Base-by-base conservation (phyloP, 1,140 invertebrate species). In the Ceratosolen solmsi region DNA sequence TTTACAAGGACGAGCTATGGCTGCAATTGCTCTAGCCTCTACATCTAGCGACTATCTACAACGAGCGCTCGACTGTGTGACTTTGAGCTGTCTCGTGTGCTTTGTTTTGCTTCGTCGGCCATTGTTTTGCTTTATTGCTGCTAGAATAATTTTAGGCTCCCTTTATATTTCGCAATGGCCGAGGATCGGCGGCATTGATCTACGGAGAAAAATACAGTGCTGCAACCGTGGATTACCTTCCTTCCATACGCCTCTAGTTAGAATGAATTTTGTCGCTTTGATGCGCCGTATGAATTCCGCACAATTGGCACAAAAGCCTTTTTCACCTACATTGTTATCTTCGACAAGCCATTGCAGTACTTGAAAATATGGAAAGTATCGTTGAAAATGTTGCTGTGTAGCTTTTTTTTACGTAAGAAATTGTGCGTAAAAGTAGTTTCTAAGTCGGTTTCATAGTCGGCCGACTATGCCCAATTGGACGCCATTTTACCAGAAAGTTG, bases 1-100 rank as follows among this genome's bases (percentile, higher is more conserved):
- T 79, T 79, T 79, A 79, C 77, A 56, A 68, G 36, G 70, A 41
- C 27, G 4, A 49, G 9, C 2, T 1, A 70, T 5, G 65, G 17
- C 13, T n/a, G n/a, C 33, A 13, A 46, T 46, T 46, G 13, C 41
- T 46, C 41, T 5, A 13, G 13, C 41, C n/a, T n/a, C n/a, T n/a
- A n/a, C n/a, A n/a, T n/a, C n/a, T 46, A 5, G 41, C 41, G 41
- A 8, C 41, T 5, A 46, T 13, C 41, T 46, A 46, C 41, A 8
- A 5, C 41, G 17, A 54, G 3, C 5, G n/a, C n/a, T n/a, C n/a
- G n/a, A n/a, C n/a, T n/a, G 2, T 15, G 51, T 5, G 51, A 11
- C 60, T 36, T 5, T 20, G 4, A 68, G 27, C 30, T 63, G 30
- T 63, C 60, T 63, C 11, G 60, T 33, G 60, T 20, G 30, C 30